Percentiles rank a stretch among this genome's conserved stretches.
Evolutionary conservation across 2,888 invertebrate species (phyloP).

Genomic region (Eilema depressum): DNA sequence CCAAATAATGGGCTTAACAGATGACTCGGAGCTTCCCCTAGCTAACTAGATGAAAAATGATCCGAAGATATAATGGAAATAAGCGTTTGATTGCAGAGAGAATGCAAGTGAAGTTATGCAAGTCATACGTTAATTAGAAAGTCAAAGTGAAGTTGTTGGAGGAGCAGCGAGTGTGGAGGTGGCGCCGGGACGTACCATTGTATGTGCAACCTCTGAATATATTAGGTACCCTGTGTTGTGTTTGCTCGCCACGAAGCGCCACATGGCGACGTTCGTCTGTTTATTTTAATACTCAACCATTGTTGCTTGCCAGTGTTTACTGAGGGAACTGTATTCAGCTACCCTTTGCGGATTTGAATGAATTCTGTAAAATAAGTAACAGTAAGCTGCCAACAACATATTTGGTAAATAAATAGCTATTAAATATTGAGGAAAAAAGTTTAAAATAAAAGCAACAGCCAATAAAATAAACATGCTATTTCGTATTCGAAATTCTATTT

Average conservation of each 20-base stretch:
- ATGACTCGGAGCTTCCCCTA: conserved; percentile 60
- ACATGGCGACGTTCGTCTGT: conserved; percentile 80
- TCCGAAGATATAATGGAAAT: conserved; percentile 33
- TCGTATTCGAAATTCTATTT: neutral
- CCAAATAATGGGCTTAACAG: conserved; percentile 62
- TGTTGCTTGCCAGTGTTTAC: conserved; percentile 80
- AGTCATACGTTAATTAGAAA: conserved; percentile 63
- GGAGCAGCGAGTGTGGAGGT: conserved; percentile 36
- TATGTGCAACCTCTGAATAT: conserved; percentile 76
- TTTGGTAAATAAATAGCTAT: neutral
- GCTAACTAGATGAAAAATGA: conserved; percentile 64
- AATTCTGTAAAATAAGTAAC: conserved; percentile 24
- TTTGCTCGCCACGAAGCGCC: conserved; percentile 76
- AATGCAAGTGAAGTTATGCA: conserved; percentile 39
- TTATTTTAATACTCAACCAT: conserved; percentile 86
- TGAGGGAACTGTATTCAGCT: conserved; percentile 76
- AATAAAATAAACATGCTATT: too few species aligned
- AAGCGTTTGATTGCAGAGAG: conserved; percentile 41
- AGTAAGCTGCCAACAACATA: neutral
- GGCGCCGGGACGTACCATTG: conserved; percentile 50
- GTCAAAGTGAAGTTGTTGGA: conserved; percentile 61
- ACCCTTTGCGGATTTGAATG: conserved; percentile 74
- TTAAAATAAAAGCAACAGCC: too few species aligned
- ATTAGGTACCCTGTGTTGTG: conserved; percentile 79
- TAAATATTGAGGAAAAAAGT: neutral